Base-by-base conservation (phyloP, 92 coral and sea anemone genomes). In the Actinostola sp. region DNA sequence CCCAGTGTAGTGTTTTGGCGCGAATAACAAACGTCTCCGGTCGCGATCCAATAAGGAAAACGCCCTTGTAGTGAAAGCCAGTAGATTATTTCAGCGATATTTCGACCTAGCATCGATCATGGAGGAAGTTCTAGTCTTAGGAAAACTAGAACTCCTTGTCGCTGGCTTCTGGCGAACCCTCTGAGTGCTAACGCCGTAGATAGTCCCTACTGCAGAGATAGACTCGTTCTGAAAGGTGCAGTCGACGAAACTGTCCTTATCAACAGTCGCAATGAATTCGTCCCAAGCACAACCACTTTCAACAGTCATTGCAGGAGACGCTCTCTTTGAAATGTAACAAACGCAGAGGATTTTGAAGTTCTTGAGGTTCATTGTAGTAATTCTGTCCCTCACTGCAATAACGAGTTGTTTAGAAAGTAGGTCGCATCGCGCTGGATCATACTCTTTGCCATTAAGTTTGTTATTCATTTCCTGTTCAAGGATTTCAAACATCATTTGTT, bases 281-380 rank as follows among this genome's bases (percentile, higher is more conserved):
- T 93, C 90, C 98, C 98, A 93, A 0, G 97, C 93, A 33, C 83
- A 88, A 11, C 98, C 90, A 49, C 98, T 93, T 55, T 90, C 92
- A 28, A 91, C 44, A 56, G 81, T 70, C 78, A 93, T 49, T 0
- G 81, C 57, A 0, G 84, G 86, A 44, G 72, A 72, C 6, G 66
- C 77, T 4, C 80, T 74, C 61, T 69, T 88, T 15, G 92, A 61
- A 29, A 87, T 63, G 20, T 71, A 77, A 63, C 93, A 87, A 45
- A 78, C 53, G 54, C 92, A 84, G 13, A 90, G 39, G 23, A 93
- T 55, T 53, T 93, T 93, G 68, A 81, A 89, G 48, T 81, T 67
- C n/a, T 72, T 63, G 39, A 89, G 71, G 12, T 75, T 52, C 63
- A 83, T 23, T 15, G 31, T n/a, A 13, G 72, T 41, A 28, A 90